Conservation (phyloP, 2,888 invertebrate species). For the Ceriagrion tenellum region DNA sequence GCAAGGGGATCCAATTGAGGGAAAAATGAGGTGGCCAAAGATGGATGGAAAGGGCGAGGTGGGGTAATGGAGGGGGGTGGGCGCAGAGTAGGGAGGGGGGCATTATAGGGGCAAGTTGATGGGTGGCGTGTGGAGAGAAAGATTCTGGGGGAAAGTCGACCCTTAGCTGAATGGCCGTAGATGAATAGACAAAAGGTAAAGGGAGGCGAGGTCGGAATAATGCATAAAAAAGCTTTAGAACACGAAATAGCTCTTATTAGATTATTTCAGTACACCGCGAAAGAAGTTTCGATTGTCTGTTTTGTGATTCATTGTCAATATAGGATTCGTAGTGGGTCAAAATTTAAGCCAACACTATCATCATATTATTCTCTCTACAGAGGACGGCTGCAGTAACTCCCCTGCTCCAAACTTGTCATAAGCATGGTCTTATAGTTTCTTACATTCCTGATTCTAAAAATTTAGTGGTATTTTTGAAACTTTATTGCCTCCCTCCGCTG, state of each 20-base stretch:
- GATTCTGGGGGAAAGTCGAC: not conserved
- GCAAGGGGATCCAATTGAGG: slow-evolving; percentile 28
- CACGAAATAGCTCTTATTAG: not conserved
- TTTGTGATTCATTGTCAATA: not conserved
- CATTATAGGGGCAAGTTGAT: not conserved
- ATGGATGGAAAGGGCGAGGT: not conserved
- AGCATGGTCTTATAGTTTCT: no score
- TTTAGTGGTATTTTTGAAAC: no score
- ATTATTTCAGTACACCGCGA: not conserved
- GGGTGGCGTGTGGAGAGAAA: not conserved
- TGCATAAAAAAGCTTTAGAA: not conserved
- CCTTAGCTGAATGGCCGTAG: not conserved
- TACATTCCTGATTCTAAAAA: no score
- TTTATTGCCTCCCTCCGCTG: no score
- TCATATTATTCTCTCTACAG: not conserved
- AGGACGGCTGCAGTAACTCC: not conserved
- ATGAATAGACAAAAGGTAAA: not conserved
- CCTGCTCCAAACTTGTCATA: no score
- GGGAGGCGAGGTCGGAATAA: not conserved
- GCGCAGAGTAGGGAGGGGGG: not conserved
- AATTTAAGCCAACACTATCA: not conserved
- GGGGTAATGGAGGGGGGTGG: not conserved
- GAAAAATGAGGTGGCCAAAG: slow-evolving; percentile 25
- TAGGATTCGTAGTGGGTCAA: not conserved
- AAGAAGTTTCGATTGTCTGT: not conserved